These are phyloP conservation scores for Ptilodon capucinus DNA, from an alignment of 2,888 invertebrate genomes.

Conservation along the genomic window DNA sequence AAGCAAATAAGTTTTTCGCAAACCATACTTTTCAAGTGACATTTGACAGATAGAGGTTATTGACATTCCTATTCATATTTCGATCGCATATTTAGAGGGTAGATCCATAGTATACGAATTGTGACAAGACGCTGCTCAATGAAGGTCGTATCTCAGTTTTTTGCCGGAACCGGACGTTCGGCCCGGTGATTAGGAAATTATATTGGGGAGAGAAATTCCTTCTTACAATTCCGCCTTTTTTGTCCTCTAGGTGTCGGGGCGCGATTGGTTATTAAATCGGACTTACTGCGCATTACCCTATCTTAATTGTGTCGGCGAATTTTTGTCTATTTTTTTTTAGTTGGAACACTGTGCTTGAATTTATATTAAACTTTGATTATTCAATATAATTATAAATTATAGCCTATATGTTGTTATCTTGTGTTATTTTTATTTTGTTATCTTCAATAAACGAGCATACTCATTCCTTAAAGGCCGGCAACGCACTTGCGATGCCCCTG, in stretches of 20 bases:
- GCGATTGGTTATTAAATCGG: slow-evolving; percentile 79
- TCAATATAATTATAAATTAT: too few relatives aligned
- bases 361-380: too few relatives aligned
- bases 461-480: too few relatives aligned
- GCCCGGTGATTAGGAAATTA: slow-evolving; percentile 80
- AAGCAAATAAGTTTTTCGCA: too few relatives aligned
- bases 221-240: slow-evolving; percentile 43
- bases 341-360: slow-evolving; percentile 18
- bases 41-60: too few relatives aligned
- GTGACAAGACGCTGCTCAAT: slow-evolving; percentile 55
- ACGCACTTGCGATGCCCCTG: too few relatives aligned
- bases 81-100: too few relatives aligned
- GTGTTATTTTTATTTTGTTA: too few relatives aligned
- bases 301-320: slow-evolving; percentile 52
- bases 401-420: too few relatives aligned
- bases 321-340: slow-evolving; percentile 35
- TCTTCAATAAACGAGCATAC: too few relatives aligned
- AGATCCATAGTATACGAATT: slow-evolving; percentile 58
- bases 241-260: slow-evolving; percentile 60
- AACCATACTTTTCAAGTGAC: too few relatives aligned
- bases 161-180: slow-evolving; percentile 77
- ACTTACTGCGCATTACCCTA: slow-evolving; percentile 60
- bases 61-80: too few relatives aligned
- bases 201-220: slow-evolving; percentile 67
- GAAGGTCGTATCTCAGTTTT: slow-evolving; percentile 69